phyloP scores from a whole-genome alignment of 2,797 vertebrate species.

The Cetoscarus ocellatus region DNA sequence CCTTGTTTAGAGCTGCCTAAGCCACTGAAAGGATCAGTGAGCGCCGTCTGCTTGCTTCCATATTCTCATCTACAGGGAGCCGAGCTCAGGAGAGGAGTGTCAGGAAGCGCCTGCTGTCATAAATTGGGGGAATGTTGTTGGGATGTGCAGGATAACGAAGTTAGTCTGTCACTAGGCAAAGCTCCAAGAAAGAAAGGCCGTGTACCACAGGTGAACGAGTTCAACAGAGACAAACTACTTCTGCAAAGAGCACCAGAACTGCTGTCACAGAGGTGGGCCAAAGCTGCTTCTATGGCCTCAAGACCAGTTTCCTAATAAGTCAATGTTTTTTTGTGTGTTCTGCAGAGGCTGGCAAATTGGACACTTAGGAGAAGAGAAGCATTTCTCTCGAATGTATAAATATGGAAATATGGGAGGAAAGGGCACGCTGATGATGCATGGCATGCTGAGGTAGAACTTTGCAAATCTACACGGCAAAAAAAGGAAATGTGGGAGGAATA shows the following conservation, averaged over 20 bases:
- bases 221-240: constrained; percentile 67
- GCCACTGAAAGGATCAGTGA: constrained; percentile 62
- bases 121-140: constrained; percentile 54
- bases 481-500: constrained; percentile 6
- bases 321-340: constrained; percentile 19
- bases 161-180: constrained; percentile 62
- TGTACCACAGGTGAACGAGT: constrained; percentile 48
- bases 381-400: constrained; percentile 49
- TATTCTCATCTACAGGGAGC: constrained; percentile 53
- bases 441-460: constrained; percentile 21
- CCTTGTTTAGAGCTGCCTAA: constrained; percentile 65
- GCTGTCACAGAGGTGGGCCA: constrained; percentile 51
- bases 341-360: constrained; percentile 55
- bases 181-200: constrained; percentile 51
- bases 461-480: constrained; percentile 6
- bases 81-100: constrained; percentile 61
- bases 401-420: constrained; percentile 57
- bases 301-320: constrained; percentile 47
- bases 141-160: constrained; percentile 71
- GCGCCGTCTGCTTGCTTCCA: constrained; percentile 50
- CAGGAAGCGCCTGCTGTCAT: constrained; percentile 72
- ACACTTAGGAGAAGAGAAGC: constrained; percentile 43
- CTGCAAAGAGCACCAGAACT: constrained; percentile 51
- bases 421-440: constrained; percentile 50
- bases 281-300: constrained; percentile 41